These are phyloP conservation scores for Brachyalestes nurse DNA, from an alignment of 2,797 vertebrate species.

Conservation along the genomic window DNA sequence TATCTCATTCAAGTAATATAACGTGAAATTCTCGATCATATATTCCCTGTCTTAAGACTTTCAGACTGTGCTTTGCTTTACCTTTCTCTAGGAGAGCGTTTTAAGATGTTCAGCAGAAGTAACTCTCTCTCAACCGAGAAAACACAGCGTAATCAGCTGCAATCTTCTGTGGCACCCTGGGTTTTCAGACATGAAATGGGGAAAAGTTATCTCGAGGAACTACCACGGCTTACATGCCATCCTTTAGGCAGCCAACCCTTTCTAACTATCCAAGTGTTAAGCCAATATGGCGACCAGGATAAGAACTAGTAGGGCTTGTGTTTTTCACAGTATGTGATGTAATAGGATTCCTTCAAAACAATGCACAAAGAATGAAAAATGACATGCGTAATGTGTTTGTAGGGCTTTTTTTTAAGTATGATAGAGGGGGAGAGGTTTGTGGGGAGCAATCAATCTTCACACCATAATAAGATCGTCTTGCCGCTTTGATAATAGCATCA, in stretches of 20 bases:
- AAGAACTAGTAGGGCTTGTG: not conserved
- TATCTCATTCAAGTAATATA: not conserved
- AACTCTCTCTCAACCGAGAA: slow-evolving; percentile 33
- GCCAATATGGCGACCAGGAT: slow-evolving; percentile 21
- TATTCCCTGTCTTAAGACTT: not conserved
- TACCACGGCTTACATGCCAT: slow-evolving; percentile 21
- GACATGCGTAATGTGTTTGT: not conserved
- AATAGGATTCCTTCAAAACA: slow-evolving; percentile 1
- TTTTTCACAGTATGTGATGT: slow-evolving; percentile 11
- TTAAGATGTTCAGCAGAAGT: slow-evolving; percentile 23
- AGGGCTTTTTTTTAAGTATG: not conserved
- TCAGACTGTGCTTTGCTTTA: not conserved
- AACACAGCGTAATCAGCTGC: slow-evolving; percentile 31
- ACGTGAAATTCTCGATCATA: not conserved
- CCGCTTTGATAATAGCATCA: slow-evolving; percentile 41
- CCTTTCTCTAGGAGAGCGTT: not conserved
- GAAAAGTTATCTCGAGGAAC: slow-evolving; percentile 47
- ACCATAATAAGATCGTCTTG: slow-evolving; percentile 40
- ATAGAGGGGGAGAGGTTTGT: not conserved
- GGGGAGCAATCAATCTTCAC: slow-evolving; percentile 16
- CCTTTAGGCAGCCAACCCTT: slow-evolving; percentile 34
- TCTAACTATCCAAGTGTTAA: slow-evolving; percentile 48
- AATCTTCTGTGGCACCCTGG: slow-evolving; percentile 43
- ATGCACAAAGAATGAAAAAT: not conserved
- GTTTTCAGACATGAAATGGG: slow-evolving; percentile 50